A percentile compares a stretch with the other conserved stretches of the same genome.
Evolutionary conservation across 2,888 invertebrate genomes (phyloP).

Genomic region (Pseudeuparius sepicola): DNA sequence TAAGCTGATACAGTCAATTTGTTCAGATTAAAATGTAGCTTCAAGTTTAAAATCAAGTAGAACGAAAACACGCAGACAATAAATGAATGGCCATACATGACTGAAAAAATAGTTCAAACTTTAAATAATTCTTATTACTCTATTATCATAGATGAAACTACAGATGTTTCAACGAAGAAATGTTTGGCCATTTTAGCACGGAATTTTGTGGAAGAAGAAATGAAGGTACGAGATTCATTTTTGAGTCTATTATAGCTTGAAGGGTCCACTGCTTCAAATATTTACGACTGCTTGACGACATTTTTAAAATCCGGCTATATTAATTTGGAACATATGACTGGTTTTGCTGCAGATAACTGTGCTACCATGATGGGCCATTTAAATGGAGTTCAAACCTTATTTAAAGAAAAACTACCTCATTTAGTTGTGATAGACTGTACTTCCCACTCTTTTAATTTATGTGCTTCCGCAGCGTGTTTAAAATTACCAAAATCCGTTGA

Average conservation of each 20-base stretch:
- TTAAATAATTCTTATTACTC: constrained; percentile 15
- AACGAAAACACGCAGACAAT: constrained; percentile 20
- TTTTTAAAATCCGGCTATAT: constrained; percentile 10
- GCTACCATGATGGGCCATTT: constrained; percentile 19
- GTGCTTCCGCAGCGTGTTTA: constrained; percentile 14
- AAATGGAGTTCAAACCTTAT: constrained; percentile 18
- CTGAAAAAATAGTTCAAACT: constrained; percentile 10
- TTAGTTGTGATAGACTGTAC: constrained; percentile 15
- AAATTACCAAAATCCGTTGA: constrained; percentile 13
- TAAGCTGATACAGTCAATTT: constrained; percentile 21
- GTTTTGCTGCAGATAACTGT: constrained; percentile 19
- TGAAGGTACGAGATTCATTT: constrained; percentile 13
- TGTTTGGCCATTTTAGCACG: constrained; percentile 16
- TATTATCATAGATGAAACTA: constrained; percentile 16
- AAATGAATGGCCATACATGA: constrained; percentile 7
- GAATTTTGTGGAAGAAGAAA: constrained; percentile 16
- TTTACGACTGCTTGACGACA: constrained; percentile 12
- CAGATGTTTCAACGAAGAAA: constrained; percentile 19
- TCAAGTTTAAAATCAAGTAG: constrained; percentile 20
- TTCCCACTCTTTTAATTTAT: constrained; percentile 16
- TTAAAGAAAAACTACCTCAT: constrained; percentile 14
- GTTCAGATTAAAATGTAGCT: constrained; percentile 24
- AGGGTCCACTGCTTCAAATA: constrained; percentile 11
- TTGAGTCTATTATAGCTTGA: constrained; percentile 12
- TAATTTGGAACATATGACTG: constrained; percentile 17